Evolutionary conservation across 2,888 invertebrate species (phyloP), one percentile per base, ranked within the genome.

Genomic region (Druceiella hillmani): DNA sequence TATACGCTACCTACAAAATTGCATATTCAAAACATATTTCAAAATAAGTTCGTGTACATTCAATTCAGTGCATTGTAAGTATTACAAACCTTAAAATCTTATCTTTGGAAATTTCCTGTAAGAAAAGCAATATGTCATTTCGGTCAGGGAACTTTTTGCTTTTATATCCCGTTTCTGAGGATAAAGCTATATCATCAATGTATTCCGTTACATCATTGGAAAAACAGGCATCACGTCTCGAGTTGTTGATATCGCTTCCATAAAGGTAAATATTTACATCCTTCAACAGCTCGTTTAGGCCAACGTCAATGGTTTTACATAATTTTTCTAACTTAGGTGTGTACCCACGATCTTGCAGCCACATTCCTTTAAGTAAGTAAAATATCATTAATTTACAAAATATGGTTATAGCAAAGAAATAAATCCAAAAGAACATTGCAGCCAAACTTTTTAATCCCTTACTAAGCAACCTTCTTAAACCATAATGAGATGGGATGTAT

Each of bases 281-380:
- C 36, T 77, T 71, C 11, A 87, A 67, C 36, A 88, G 66, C 31
- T 69, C 72, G 29, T 74, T 70, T 27, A 85, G 61, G 47, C 75
- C 77, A 1, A 59, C 55, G 50, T 89, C 85, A 20, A 87, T 64
- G 46, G 66, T 66, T 31, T 74, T 62, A 49, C 86, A 87, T 1
- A 88, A 70, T 53, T 77, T 76, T 29, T 87, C 83, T 25, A 90
- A 66, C 13, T 78, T 78, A 0, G 77, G 77, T 0, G 87, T 85
- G 59, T 80, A 87, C 1, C 91, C 91, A 49, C 80, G 79, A 3
- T 86, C 82, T 66, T 90, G 90, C 71, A 87, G 83, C 1, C 81
- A 66, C 59, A 87, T 72, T 2, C 67, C 72, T 72, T 29, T 1
- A 42, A 38, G 11, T 5, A 32, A 40, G 20, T 7, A 7, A 20